Evolutionary conservation across 2,888 invertebrate genomes (phyloP), one percentile per base, ranked within the genome.

Genomic region (Hydrotaea diabolus): DNA sequence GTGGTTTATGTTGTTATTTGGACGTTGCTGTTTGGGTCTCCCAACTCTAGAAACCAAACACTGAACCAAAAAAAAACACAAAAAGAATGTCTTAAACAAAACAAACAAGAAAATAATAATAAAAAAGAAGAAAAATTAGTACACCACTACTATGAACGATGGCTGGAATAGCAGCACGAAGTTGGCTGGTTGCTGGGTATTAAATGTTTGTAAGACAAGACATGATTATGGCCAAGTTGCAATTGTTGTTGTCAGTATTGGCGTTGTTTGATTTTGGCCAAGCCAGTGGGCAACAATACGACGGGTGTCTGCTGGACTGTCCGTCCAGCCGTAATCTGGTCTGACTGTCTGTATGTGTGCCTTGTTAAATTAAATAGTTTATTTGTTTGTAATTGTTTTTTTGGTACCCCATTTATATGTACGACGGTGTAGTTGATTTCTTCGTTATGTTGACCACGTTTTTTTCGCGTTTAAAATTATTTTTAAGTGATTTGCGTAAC

Each of bases 401-500:
- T 62, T n/a, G 36, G 0, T 72, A n/a, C n/a, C n/a, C n/a, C 31
- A 49, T 49, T 49, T 49, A 4, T 49, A 75, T 74, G 62, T 78
- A 23, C 46, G 49, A 71, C 72, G 19, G 23, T 72, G 23, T 79
- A 36, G 11, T 62, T 21, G 46, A 46, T 71, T 17, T 53, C 39
- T 64, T 77, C 46, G 21, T 77, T 55, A 76, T 73, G 81, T 79
- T 79, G 79, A 77, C 79, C 79, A 82, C 69, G 69, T 82, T 85
- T 80, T 71, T 55, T 77, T 76, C 57, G 49, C 66, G 46, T 77
- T 64, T 23, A 71, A 57, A 64, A 39, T 19, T 21, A 31, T 77
- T 57, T 79, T 46, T 21, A 57, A 46, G 15, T 15, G 71, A 19
- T 84, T 85, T 85, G 85, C 81, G 85, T 79, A 79, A 85, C 85